Conservation (phyloP, 2,113 vertebrate genomes). For the Antechinus flavipes region DNA sequence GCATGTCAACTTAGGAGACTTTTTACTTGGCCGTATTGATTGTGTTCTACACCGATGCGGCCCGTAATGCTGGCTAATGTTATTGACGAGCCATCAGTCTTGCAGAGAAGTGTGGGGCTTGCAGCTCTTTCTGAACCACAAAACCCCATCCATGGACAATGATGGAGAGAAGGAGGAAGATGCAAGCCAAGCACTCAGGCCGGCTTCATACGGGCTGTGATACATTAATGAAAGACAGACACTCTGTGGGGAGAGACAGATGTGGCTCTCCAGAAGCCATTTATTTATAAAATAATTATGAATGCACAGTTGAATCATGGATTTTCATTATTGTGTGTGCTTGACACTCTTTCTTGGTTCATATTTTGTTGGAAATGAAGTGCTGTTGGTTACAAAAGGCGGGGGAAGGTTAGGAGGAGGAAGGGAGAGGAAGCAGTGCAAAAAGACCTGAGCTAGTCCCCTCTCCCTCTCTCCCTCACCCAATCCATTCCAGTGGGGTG, state of each 20-base stretch:
- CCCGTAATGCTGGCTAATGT: constrained; percentile 97
- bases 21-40: constrained; percentile 95
- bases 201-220: constrained; percentile 76
- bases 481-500: neutral
- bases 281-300: constrained; percentile 92
- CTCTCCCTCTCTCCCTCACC: constrained; percentile 46
- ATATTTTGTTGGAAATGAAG: constrained; percentile 79
- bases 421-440: constrained; percentile 45
- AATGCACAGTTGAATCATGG: constrained; percentile 83
- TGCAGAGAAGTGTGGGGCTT: constrained; percentile 93
- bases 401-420: neutral
- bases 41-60: constrained; percentile 94
- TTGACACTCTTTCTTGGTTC: constrained; percentile 82
- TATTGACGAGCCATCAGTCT: constrained; percentile 99
- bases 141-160: constrained; percentile 92
- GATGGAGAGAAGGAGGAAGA: constrained; percentile 91
- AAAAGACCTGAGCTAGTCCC: constrained; percentile 42
- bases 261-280: constrained; percentile 84
- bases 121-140: constrained; percentile 92
- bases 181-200: constrained; percentile 90
- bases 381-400: constrained; percentile 46
- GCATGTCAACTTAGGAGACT: constrained; percentile 94
- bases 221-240: constrained; percentile 85
- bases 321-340: constrained; percentile 83
- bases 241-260: constrained; percentile 82